Evolutionary conservation across 2,888 invertebrate species (phyloP), one percentile per base, ranked within the genome.

Genomic region (Drosophila ustulata): DNA sequence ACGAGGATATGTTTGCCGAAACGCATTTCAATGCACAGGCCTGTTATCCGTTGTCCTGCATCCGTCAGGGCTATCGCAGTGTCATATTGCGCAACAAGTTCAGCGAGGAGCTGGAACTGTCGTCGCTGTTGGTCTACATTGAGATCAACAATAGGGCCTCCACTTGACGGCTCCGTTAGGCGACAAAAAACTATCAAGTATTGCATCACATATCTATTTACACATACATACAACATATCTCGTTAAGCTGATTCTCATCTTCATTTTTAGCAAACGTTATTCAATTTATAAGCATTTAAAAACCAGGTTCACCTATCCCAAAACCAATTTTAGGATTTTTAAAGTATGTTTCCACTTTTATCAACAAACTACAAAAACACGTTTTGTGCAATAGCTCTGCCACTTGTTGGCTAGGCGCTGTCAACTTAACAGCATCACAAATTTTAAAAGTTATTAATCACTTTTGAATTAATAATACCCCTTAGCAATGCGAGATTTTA

Each of bases 1-100:
- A 98, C 92, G 98, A 98, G 92, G 99, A 99, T 91, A 97, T 98
- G 94, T 99, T 99, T 93, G 98, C 98, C 0, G 99, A 99, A 89
- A 96, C 96, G 9, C 98, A 98, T 93, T 98, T 99, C 92, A 96
- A 99, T 70, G 99, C 99, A 0, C 99, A 99, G 93, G 97, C 98
- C 43, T 97, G 97, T 9, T 98, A 96, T 93, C 98, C 99, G 0
- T 94, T 96, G 39, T 94, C 94, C 62, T 96, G 97, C 88, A 93
- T 97, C 32, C 94, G 96, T 61, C 94, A 95, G 67, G 99, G 99
- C 0, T 98, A 96, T 92, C 95, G 99, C 62, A 98, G 98, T 91
- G 95, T 99, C 13, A 96, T 96, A 8, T 93, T 99, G 64, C 96
- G 95, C 78, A 99, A 99, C 92, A 96, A 95, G 34, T 97, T 94